Evolutionary conservation across 2,113 vertebrate genomes (phyloP), one percentile per base, ranked within the genome.

Genomic region (Brachyhypopomus gauderio): DNA sequence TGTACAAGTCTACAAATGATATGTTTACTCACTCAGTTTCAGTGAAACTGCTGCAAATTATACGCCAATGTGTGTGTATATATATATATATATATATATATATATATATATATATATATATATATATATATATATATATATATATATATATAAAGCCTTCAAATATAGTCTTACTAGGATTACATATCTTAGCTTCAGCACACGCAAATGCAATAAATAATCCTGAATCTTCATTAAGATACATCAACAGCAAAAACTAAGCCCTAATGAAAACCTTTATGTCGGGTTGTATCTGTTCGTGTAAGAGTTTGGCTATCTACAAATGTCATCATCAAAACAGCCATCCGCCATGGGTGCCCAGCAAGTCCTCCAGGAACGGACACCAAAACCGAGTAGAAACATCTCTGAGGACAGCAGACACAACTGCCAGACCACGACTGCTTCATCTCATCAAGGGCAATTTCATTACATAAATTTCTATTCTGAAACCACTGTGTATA

Each of bases 21-120:
- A 80, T 72, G 77, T 66, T 80, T 74, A 66, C 71, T 52, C 38
- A 62, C 23, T 36, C 41, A 66, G 60, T 74, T 80, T 73, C 45
- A 38, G 45, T 36, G 19, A 79, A 79, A 48, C 41, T 72, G 56
- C 77, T 79, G 36, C 22, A 56, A 23, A 55, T 79, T 58, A 56
- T 72, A 62, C 8, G n/a, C n/a, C n/a, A n/a, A n/a, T n/a, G n/a
- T n/a, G n/a, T n/a, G n/a, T n/a, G n/a, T n/a, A n/a, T n/a, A n/a
- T n/a, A n/a, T n/a, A n/a, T n/a, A n/a, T n/a, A n/a, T n/a, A n/a
- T n/a, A n/a, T n/a, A n/a, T n/a, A n/a, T n/a, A n/a, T n/a, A n/a
- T n/a, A n/a, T n/a, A n/a, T n/a, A n/a, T n/a, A n/a, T n/a, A n/a
- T n/a, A n/a, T n/a, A n/a, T n/a, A n/a, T n/a, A n/a, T n/a, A n/a